Evolutionary conservation across 1,140 invertebrate genomes (phyloP).

Genomic region (Dreissena rostriformis): DNA sequence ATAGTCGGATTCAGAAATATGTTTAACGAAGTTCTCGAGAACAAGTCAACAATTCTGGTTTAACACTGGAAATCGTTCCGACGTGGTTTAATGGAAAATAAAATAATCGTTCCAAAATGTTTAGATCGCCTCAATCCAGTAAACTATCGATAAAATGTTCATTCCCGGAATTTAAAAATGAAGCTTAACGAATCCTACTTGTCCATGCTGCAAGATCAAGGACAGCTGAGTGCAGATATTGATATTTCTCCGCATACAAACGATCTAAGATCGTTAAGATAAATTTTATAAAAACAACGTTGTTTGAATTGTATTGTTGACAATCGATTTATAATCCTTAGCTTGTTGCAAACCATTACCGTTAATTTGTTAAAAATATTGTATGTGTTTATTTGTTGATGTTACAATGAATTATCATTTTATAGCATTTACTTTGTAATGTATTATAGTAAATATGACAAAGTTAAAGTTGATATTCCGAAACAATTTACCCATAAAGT

Average conservation of each 20-base stretch:
- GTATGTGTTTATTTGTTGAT: no score
- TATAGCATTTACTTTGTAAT: no score
- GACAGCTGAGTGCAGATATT: background rate
- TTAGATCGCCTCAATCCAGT: background rate
- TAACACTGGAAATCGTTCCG: slow-evolving; percentile 25
- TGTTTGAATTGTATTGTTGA: background rate
- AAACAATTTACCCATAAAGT: no score
- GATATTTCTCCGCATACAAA: slow-evolving; percentile 21
- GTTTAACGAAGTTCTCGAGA: slow-evolving; percentile 39
- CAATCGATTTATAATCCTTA: no score
- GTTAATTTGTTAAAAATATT: no score
- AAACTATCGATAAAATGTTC: slow-evolving; percentile 24
- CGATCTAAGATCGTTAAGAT: slow-evolving; percentile 41
- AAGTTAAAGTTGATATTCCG: no score
- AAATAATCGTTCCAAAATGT: slow-evolving; percentile 4
- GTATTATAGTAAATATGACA: no score
- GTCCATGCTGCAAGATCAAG: slow-evolving; percentile 29
- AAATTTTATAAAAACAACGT: slow-evolving; percentile 3
- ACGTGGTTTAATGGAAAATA: slow-evolving; percentile 17
- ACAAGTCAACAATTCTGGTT: slow-evolving; percentile 45
- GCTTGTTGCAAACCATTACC: no score
- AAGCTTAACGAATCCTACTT: slow-evolving; percentile 37
- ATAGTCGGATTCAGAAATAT: slow-evolving; percentile 53
- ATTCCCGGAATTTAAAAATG: slow-evolving; percentile 41
- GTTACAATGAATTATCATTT: no score